Base-by-base conservation (phyloP, 2,113 vertebrate species). In the Cebus imitator region DNA sequence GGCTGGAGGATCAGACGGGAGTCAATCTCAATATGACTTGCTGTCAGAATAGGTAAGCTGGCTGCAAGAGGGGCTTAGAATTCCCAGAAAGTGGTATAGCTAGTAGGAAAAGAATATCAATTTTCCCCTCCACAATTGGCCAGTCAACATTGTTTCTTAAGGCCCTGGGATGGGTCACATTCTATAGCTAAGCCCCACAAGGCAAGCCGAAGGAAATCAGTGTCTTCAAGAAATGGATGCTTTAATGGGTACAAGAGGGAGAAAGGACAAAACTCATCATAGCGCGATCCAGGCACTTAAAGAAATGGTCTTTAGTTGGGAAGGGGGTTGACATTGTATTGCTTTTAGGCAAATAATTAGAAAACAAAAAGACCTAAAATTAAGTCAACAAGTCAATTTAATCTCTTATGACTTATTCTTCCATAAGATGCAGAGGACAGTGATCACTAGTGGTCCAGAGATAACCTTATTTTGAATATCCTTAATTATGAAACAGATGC, bases 291-390 rank as follows among this genome's bases (percentile, higher is more conserved):
- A 87, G 17, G 5, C 40, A 1, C 45, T 78, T 82, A 81, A 91
- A 91, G 18, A 76, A 81, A 78, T 50, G 0, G 43, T 43, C n/a
- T 87, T 94, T 68, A n/a, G 17, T 70, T 2, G 9, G 25, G 32
- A 61, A 94, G 52, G 30, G 17, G 6, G 10, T 85, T 91, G 40
- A 79, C 9, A 45, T 2, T 73, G 11, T 25, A 52, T 50, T 87
- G 7, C 89, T 64, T 86, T 84, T 76, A 90, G 61, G 70, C 37
- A 79, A 89, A 68, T 27, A 76, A 48, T 50, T 84, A 68, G 21
- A 80, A 95, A 95, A 90, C 40, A 88, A 89, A 95, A 50, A n/a
- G n/a, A 79, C 52, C 2, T 32, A 72, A 83, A 91, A 82, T 75
- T 94, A 21, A 64, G 45, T 72, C 66, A 57, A 70, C 12, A 70